A percentile compares a stretch with the other conserved stretches of the same genome.
phyloP scores from a whole-genome alignment of 2,113 vertebrate species.

The Rhegmatorhina hoffmannsi region DNA sequence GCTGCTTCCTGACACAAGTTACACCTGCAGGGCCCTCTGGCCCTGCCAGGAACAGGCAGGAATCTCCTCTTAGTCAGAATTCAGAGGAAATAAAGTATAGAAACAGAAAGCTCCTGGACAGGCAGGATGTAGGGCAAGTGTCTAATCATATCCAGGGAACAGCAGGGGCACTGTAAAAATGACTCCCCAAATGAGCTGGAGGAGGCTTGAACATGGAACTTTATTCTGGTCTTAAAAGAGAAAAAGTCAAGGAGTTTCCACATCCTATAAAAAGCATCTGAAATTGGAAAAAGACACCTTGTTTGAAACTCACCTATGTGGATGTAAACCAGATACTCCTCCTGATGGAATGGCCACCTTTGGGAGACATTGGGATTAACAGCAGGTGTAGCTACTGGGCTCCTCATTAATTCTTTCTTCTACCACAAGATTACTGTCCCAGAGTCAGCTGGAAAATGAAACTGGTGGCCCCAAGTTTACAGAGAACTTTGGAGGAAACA shows the following conservation, averaged over 20 bases:
- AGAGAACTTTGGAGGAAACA: not conserved
- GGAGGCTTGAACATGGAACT: not conserved
- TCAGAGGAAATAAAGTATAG: not conserved
- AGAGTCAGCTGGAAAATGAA: not conserved
- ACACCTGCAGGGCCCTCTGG: not conserved
- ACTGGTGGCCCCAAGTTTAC: not conserved
- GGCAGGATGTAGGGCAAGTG: not conserved
- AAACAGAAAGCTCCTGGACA: not conserved
- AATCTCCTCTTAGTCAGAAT: not conserved
- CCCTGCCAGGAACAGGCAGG: not conserved
- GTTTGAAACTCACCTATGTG: not conserved
- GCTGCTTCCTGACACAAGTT: not conserved
- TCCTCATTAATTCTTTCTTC: not conserved
- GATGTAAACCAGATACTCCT: not conserved
- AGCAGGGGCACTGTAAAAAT: not conserved
- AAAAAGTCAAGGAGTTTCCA: not conserved
- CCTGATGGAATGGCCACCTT: not conserved
- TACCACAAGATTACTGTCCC: not conserved
- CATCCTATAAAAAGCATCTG: not conserved
- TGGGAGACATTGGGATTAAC: not conserved
- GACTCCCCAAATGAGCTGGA: not conserved
- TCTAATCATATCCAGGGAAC: not conserved
- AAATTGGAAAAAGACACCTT: not conserved
- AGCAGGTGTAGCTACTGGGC: not conserved
- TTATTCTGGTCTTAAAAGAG: constrained; percentile 5